Base-by-base conservation (phyloP, 2,113 vertebrate genomes). In the Leuciscus idus region DNA sequence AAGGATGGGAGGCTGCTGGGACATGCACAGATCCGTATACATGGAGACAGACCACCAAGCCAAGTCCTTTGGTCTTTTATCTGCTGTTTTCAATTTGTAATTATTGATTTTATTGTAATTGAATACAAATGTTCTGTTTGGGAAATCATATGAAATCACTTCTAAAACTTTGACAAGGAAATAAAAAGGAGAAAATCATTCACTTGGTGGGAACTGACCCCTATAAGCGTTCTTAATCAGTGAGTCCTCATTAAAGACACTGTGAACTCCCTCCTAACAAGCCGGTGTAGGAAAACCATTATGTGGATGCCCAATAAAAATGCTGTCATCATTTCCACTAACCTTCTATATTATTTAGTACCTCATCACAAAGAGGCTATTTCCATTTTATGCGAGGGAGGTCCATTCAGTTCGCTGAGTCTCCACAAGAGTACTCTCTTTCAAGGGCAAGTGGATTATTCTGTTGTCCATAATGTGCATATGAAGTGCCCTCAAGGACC, bases 381-480 rank as follows among this genome's bases (percentile, higher is more conserved):
- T 93, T 94, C 81, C 84, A 89, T 92, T 94, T 95, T 93, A 94
- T 93, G 93, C 23, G 89, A 91, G 89, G 91, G 85, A 92, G 93
- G 85, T 91, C 93, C 92, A 92, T 94, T 94, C 88, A 91, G 92
- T 93, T 93, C 93, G 84, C 87, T 12, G 76, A 87, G 83, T 87
- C 87, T 91, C 90, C 89, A 90, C 91, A 86, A 88, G 87, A 90
- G 87, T 89, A 90, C 43, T 66, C 30, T 66, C n/a, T 66, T 89
- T 93, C 92, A 94, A 95, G 94, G 93, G 91, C 91, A 92, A 92
- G 89, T 88, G 86, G 91, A 92, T 93, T 91, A 93, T 93, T 94
- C 89, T 88, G 92, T 93, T 92, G 90, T 87, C 85, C 83, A 79
- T 93, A 88, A 93, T 91, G 90, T 89, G 86, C 66, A 89, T 86